Conservation (phyloP, 2,113 vertebrate species). For the Salminus brasiliensis region DNA sequence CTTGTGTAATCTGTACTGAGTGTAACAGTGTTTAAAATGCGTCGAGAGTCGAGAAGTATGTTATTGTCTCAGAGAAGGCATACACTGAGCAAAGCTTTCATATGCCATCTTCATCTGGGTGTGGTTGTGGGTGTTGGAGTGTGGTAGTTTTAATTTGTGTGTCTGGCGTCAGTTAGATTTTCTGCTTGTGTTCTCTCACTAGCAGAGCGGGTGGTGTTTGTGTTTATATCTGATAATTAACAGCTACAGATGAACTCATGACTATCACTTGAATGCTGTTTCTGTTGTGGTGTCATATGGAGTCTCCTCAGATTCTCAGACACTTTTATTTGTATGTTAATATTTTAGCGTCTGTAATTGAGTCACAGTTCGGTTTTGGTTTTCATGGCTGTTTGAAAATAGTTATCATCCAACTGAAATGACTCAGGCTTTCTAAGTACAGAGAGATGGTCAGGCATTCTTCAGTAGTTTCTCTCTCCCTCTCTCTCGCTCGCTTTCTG, state of each 20-base stretch:
- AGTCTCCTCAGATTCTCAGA: background rate
- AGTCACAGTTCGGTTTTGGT: background rate
- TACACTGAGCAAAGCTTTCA: no score
- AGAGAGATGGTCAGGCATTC: background rate
- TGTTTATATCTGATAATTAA: background rate
- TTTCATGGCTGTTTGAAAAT: background rate
- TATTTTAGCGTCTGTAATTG: background rate
- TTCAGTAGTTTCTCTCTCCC: background rate
- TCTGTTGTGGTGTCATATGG: background rate
- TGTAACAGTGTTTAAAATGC: background rate
- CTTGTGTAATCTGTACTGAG: background rate
- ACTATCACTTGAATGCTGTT: background rate
- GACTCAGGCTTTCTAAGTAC: background rate
- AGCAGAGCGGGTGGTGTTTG: background rate
- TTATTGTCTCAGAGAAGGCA: background rate
- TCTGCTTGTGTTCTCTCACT: no score
- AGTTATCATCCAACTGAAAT: background rate
- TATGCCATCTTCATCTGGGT: background rate
- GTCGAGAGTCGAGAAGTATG: background rate
- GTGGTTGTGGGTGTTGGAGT: background rate
- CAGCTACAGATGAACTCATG: no score
- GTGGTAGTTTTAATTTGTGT: no score
- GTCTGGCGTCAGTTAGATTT: no score
- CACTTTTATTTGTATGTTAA: background rate
- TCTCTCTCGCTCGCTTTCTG: no score